Percentiles rank a stretch among this genome's conserved stretches.
phyloP scores from a whole-genome alignment of 2,888 invertebrate genomes.

The Anoplius nigerrimus region DNA sequence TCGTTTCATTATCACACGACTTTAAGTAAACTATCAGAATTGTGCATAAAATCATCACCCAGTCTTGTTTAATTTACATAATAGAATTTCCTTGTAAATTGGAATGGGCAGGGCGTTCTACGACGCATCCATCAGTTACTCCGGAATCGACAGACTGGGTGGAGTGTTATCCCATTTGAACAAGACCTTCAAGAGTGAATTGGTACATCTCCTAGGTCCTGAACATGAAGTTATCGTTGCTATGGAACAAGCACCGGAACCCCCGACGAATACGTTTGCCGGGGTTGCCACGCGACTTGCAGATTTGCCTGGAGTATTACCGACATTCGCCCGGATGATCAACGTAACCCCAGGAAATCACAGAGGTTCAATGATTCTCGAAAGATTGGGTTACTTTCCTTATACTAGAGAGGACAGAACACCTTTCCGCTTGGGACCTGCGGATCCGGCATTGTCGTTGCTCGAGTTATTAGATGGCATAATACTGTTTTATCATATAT shows the following conservation, averaged over 20 bases:
- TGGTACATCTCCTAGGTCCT: slow-evolving; percentile 77
- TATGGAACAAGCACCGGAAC: slow-evolving; percentile 77
- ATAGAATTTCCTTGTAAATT: slow-evolving; percentile 56
- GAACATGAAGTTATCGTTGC: slow-evolving; percentile 77
- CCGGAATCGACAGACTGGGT: slow-evolving; percentile 83
- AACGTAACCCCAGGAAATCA: slow-evolving; percentile 52
- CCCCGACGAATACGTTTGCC: slow-evolving; percentile 73
- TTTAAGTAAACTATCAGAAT: slow-evolving; percentile 10
- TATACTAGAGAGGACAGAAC: slow-evolving; percentile 58
- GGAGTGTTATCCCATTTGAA: slow-evolving; percentile 83
- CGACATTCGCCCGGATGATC: slow-evolving; percentile 77
- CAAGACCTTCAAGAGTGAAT: slow-evolving; percentile 78
- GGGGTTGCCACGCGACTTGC: slow-evolving; percentile 76
- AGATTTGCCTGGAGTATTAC: slow-evolving; percentile 77
- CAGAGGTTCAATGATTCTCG: slow-evolving; percentile 55
- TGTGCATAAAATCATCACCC: slow-evolving; percentile 28
- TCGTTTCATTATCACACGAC: neutral
- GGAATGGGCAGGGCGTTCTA: slow-evolving; percentile 78
- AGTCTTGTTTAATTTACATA: slow-evolving; percentile 57
- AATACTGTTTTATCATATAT: slow-evolving; percentile 81
- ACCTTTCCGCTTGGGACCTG: slow-evolving; percentile 74
- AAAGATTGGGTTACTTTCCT: slow-evolving; percentile 62
- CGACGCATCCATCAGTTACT: slow-evolving; percentile 81
- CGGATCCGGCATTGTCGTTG: slow-evolving; percentile 76
- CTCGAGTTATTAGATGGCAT: slow-evolving; percentile 82